Percentiles rank a stretch among this genome's conserved stretches.
These are phyloP conservation scores for Takifugu bimaculatus DNA, from an alignment of 2,113 vertebrate species.

Conservation along the genomic window DNA sequence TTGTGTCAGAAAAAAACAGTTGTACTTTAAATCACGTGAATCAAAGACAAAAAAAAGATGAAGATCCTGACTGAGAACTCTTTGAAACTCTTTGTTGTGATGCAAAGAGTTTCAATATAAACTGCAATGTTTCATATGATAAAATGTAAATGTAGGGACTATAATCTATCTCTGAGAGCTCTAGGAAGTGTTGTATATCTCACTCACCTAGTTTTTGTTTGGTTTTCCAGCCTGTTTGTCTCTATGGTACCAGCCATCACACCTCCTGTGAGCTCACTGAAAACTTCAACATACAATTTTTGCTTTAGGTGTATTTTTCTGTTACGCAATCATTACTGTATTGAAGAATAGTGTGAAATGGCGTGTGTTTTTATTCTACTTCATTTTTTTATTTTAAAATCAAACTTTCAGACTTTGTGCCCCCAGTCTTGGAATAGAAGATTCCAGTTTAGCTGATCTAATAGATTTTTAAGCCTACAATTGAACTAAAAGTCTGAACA, in stretches of 20 bases:
- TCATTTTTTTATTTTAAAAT: no score
- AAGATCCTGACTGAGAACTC: no score
- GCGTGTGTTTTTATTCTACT: no score
- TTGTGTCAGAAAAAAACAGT: no score
- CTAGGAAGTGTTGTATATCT: background rate
- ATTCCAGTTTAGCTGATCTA: background rate
- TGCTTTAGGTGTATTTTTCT: constrained; percentile 31
- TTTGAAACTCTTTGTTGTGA: no score
- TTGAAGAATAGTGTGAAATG: background rate
- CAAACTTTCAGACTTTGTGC: background rate
- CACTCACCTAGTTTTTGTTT: background rate
- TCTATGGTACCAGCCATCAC: background rate
- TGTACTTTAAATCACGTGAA: no score
- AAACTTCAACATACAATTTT: constrained; percentile 3
- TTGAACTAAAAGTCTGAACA: no score
- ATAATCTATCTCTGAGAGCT: background rate
- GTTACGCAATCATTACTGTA: background rate
- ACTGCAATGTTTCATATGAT: no score
- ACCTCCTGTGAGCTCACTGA: background rate
- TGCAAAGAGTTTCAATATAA: no score
- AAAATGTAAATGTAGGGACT: no score
- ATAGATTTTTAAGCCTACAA: no score
- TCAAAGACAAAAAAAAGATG: no score
- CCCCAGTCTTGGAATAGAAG: background rate
- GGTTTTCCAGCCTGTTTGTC: background rate